Base-by-base conservation (phyloP, 2,113 vertebrate genomes). In the Entosphenus tridentatus region DNA sequence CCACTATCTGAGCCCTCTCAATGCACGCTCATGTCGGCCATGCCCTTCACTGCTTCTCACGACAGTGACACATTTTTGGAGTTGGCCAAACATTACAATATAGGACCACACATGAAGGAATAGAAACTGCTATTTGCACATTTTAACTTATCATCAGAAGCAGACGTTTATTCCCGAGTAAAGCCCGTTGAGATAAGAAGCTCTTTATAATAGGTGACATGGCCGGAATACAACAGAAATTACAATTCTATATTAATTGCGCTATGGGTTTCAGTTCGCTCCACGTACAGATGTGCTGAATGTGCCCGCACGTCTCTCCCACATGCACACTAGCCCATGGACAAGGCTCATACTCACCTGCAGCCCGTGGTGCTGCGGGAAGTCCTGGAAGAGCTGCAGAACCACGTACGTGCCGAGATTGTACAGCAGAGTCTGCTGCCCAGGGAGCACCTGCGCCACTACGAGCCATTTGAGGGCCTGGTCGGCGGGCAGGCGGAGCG, bases 331-430 rank as follows among this genome's bases (percentile, higher is more conserved):
- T 39, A 39, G 39, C 39, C 39, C 39, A 39, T 39, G 3, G 39
- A 39, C 39, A 39, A 39, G 39, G 39, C 39, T 39, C 76, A 77
- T n/a, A 77, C 72, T 62, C 78, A 18, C 57, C 73, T 95, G 71
- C 85, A 80, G 69, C 87, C 86, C 11, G 67, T 83, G 18, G 77
- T 91, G 71, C 80, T 85, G 14, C 74, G 80, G 14, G 84, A 86
- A 74, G 78, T 89, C 69, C 18, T 90, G 1, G 56, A 80, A 3
- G 75, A 75, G 55, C 81, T 85, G 71, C 82, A 79, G 71, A 73
- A 77, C 69, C 79, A 80, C 68, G 77, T 90, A 14, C 78, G 55
- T 69, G 74, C 75, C 55, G 79, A 84, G 72, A 76, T 90, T 57
- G 56, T 57, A 62, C 77, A 70, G 65, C 83, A 86, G 77, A 81